Conservation (phyloP, 2,113 vertebrate genomes). For the Eupsittula cactorum region DNA sequence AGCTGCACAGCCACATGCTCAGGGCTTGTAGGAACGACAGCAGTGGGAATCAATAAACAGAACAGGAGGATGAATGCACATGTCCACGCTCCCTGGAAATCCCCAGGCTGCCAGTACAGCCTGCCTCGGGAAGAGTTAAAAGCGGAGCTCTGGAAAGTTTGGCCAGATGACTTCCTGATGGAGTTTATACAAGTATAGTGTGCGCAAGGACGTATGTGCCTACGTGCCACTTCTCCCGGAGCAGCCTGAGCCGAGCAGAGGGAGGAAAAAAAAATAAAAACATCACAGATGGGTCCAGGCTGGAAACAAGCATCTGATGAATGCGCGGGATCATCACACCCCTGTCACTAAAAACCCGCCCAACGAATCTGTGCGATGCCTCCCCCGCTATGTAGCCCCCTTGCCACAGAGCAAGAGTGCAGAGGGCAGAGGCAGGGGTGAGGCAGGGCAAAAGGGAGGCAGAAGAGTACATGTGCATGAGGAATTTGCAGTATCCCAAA, state of each 20-base stretch:
- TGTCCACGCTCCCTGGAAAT: not conserved
- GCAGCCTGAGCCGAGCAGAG: not conserved
- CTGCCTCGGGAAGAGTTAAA: slow-evolving; percentile 66
- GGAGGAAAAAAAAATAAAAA: slow-evolving; percentile 34
- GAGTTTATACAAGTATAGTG: slow-evolving; percentile 70
- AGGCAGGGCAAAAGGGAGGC: not conserved
- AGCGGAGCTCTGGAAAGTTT: slow-evolving; percentile 61
- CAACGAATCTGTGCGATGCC: not conserved
- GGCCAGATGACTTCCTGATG: slow-evolving; percentile 72
- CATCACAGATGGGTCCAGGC: slow-evolving; percentile 37
- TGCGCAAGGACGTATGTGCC: slow-evolving; percentile 58
- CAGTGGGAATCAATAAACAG: not conserved
- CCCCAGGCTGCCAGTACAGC: not conserved
- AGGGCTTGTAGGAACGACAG: not conserved
- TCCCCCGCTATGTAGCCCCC: not conserved
- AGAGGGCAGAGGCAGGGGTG: not conserved
- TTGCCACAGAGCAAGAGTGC: not conserved
- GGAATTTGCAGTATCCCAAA: not conserved
- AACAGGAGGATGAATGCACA: not conserved
- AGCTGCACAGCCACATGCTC: not conserved
- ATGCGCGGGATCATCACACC: slow-evolving; percentile 40
- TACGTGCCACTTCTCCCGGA: slow-evolving; percentile 72
- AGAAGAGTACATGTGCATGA: not conserved
- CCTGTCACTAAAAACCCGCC: not conserved
- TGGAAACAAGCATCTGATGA: slow-evolving; percentile 38